Percentiles rank a stretch among this genome's conserved stretches.
phyloP scores from a whole-genome alignment of 2,888 invertebrate species.

The Rugalucina vietnamica region DNA sequence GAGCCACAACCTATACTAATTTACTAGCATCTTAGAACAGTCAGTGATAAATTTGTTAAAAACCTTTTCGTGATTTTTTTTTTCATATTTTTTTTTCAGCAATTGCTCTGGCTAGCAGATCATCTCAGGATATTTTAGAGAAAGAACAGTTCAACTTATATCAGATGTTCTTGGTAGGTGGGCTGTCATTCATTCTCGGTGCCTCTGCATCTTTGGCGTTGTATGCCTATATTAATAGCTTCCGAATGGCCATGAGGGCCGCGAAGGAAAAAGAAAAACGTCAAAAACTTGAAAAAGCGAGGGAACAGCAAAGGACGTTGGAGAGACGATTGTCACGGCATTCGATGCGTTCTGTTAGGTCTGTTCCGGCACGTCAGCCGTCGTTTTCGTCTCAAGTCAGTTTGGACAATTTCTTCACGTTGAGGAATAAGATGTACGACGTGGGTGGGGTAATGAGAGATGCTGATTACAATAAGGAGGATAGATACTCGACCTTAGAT shows the following conservation, averaged over 20 bases:
- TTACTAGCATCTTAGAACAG: too few relatives aligned
- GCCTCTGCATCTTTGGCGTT: constrained; percentile 66
- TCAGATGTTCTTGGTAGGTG: constrained; percentile 68
- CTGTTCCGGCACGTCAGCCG: constrained; percentile 1
- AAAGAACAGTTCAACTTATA: constrained; percentile 53
- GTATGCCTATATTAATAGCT: constrained; percentile 66
- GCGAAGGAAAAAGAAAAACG: constrained; percentile 44
- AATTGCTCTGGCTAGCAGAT: constrained; percentile 48
- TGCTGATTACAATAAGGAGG: constrained; percentile 33
- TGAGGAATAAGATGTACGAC: constrained; percentile 50
- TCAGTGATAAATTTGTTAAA: too few relatives aligned
- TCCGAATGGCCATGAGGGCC: constrained; percentile 56
- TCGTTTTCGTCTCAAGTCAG: constrained; percentile 53
- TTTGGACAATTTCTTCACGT: constrained; percentile 37
- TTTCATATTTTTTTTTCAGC: constrained; percentile 37
- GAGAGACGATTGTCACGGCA: constrained; percentile 24
- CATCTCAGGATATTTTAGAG: constrained; percentile 37
- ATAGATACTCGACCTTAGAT: constrained; percentile 52
- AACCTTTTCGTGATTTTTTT: neutral
- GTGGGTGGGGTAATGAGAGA: constrained; percentile 49
- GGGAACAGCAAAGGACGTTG: constrained; percentile 34
- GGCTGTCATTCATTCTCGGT: constrained; percentile 69
- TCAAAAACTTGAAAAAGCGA: constrained; percentile 36
- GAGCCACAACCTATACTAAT: too few relatives aligned
- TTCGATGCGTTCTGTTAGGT: constrained; percentile 15